Evolutionary conservation across 2,113 vertebrate species (phyloP).

Genomic region (Perccottus glenii): DNA sequence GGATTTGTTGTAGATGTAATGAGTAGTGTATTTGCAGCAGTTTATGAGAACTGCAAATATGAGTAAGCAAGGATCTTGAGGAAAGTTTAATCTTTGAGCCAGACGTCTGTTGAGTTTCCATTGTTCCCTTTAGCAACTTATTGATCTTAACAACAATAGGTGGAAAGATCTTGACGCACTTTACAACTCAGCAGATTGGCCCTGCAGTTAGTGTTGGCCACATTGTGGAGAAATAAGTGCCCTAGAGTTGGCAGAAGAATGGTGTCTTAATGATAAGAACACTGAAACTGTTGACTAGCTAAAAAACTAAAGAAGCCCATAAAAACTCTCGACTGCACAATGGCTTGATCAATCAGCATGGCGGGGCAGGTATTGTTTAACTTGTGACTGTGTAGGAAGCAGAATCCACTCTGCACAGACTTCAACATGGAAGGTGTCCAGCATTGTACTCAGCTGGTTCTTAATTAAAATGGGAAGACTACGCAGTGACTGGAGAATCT

Average conservation of each 20-base stretch:
- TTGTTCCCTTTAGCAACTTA: conserved; percentile 58
- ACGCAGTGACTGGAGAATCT: conserved; percentile 15
- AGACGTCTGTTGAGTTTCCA: conserved; percentile 28
- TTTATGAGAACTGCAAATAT: background rate
- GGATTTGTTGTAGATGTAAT: too few relatives aligned
- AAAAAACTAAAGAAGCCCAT: conserved; percentile 24
- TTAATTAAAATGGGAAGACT: conserved; percentile 42
- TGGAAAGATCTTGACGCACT: conserved; percentile 36
- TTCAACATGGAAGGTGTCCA: conserved; percentile 35
- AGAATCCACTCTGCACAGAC: conserved; percentile 10
- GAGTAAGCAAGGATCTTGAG: background rate
- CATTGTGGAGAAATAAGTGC: conserved; percentile 12
- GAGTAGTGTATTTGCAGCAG: background rate
- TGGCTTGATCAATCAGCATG: conserved; percentile 25
- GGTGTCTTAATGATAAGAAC: conserved; percentile 33
- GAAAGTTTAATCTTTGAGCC: conserved; percentile 18
- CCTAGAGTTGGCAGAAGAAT: conserved; percentile 26
- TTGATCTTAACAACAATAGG: conserved; percentile 60
- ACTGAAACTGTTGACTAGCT: conserved; percentile 34
- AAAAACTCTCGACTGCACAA: conserved; percentile 19
- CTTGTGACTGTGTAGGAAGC: conserved; percentile 1
- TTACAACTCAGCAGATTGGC: conserved; percentile 63
- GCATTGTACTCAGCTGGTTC: conserved; percentile 23
- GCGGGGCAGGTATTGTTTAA: conserved; percentile 18
- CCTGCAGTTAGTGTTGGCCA: conserved; percentile 49